Percentiles rank a stretch among this genome's conserved stretches.
phyloP scores from a whole-genome alignment of 2,888 invertebrate genomes.

The Xestia xanthographa region DNA sequence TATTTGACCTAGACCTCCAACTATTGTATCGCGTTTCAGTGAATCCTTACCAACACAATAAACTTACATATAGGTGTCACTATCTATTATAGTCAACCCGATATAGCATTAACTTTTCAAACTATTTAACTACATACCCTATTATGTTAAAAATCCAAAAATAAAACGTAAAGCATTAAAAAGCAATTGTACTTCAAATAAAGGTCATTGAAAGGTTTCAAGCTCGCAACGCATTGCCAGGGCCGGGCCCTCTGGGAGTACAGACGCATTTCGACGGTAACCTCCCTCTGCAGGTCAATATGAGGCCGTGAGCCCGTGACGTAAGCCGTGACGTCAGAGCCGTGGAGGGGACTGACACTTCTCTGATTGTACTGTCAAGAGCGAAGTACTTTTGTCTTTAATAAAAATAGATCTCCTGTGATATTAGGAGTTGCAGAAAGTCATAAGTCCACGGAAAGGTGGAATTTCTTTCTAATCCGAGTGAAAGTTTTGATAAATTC shows the following conservation, averaged over 20 bases:
- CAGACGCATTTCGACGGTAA: conserved; percentile 47
- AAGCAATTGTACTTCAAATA: background rate
- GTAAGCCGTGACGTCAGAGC: conserved; percentile 59
- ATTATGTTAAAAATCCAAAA: conserved; percentile 2
- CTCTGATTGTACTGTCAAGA: conserved; percentile 41
- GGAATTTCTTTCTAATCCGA: background rate
- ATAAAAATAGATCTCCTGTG: conserved; percentile 18
- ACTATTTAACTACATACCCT: conserved; percentile 1
- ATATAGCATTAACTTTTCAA: background rate
- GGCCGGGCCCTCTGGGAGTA: conserved; percentile 42
- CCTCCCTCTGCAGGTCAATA: conserved; percentile 60
- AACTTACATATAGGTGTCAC: background rate
- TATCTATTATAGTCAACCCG: background rate
- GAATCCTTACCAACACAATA: conserved; percentile 12
- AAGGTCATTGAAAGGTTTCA: conserved; percentile 21
- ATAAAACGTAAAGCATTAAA: background rate
- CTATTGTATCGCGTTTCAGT: background rate
- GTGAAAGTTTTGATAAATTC: background rate
- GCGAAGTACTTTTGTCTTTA: conserved; percentile 21
- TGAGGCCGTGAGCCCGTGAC: conserved; percentile 63
- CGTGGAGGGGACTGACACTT: conserved; percentile 41
- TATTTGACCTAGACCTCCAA: conserved; percentile 1
- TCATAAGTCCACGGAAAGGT: background rate
- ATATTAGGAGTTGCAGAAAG: background rate
- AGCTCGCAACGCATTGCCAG: conserved; percentile 11